Evolutionary conservation across 2,888 invertebrate species (phyloP).

Genomic region (Thymelicus lineola): DNA sequence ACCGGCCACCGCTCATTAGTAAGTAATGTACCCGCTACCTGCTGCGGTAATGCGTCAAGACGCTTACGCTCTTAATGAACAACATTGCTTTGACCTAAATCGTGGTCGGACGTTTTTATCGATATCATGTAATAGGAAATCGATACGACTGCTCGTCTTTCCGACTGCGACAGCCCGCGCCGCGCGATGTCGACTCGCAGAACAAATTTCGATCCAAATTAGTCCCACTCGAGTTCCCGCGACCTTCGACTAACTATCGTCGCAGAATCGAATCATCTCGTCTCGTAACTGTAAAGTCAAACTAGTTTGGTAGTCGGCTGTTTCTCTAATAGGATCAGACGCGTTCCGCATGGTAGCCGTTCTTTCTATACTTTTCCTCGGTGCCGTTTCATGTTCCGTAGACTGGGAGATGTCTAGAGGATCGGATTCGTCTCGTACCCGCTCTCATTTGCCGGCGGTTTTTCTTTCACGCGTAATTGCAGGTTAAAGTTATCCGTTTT

Average conservation of each 20-base stretch:
- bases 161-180: neutral
- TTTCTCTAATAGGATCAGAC: slow-evolving; percentile 73
- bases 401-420: slow-evolving; percentile 43
- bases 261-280: slow-evolving; percentile 70
- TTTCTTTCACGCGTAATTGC: slow-evolving; percentile 18
- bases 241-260: slow-evolving; percentile 75
- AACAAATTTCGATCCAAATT: slow-evolving; percentile 64
- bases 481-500: slow-evolving; percentile 16
- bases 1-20: neutral
- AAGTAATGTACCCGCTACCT: neutral
- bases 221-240: slow-evolving; percentile 68
- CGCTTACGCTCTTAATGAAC: slow-evolving; percentile 1
- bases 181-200: slow-evolving; percentile 50
- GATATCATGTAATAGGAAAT: slow-evolving; percentile 17
- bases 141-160: slow-evolving; percentile 10
- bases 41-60: neutral
- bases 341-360: slow-evolving; percentile 59
- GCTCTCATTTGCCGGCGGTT: slow-evolving; percentile 47
- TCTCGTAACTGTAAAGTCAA: slow-evolving; percentile 73
- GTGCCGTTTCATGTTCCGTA: slow-evolving; percentile 51
- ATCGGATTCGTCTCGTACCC: slow-evolving; percentile 50
- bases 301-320: slow-evolving; percentile 73
- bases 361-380: slow-evolving; percentile 67
- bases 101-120: slow-evolving; percentile 15
- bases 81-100: slow-evolving; percentile 15